These are phyloP conservation scores for Nothocercus julius DNA, from an alignment of 2,113 vertebrate species.

Conservation along the genomic window DNA sequence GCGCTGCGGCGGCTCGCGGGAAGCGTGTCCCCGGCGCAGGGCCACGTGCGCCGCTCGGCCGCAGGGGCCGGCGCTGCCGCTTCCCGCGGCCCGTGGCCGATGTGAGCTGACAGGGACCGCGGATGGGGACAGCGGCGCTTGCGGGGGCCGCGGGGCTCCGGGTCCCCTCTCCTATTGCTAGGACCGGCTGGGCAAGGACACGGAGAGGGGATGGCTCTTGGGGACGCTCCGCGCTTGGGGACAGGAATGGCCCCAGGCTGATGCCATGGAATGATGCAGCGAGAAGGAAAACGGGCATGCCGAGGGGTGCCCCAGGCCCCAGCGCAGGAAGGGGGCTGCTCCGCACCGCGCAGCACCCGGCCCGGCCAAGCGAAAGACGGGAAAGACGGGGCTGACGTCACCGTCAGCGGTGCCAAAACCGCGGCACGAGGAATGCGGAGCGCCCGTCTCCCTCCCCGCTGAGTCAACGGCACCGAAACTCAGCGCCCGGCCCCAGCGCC, in stretches of 20 bases:
- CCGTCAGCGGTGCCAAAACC: neutral
- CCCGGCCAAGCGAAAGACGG: neutral
- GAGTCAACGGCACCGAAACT: constrained; percentile 69
- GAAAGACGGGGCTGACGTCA: neutral
- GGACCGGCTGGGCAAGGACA: neutral
- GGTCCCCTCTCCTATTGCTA: neutral
- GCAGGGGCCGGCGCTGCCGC: neutral
- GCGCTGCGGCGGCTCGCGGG: neutral
- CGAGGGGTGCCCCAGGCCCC: too few relatives aligned
- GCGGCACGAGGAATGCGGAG: neutral
- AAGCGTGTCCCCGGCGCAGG: rapidly evolving
- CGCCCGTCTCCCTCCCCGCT: neutral
- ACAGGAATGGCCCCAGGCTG: neutral
- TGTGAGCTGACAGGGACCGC: neutral
- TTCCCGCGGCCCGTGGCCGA: neutral
- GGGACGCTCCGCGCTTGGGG: rapidly evolving
- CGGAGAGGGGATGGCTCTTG: neutral
- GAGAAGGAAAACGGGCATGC: too few relatives aligned
- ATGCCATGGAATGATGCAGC: too few relatives aligned
- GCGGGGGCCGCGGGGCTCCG: neutral
- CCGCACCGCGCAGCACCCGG: neutral
- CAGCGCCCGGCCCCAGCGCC: constrained; percentile 7
- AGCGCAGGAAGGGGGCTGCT: neutral
- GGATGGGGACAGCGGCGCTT: neutral
- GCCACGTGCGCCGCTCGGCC: neutral